These are phyloP conservation scores for Nysson spinosus DNA, from an alignment of 2,888 invertebrate species.

Conservation along the genomic window DNA sequence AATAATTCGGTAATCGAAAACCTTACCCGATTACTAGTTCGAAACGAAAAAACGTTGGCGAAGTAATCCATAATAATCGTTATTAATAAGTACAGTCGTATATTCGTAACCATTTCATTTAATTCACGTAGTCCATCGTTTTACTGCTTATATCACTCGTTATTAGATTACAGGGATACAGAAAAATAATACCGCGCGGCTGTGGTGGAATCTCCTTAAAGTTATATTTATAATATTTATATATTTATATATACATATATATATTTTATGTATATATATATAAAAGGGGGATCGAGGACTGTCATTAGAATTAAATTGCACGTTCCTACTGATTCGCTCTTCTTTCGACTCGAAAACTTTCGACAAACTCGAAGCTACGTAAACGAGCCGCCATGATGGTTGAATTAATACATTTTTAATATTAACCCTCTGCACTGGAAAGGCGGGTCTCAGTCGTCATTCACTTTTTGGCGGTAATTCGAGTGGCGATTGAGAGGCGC, in stretches of 20 bases:
- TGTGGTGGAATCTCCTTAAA: slow-evolving; percentile 71
- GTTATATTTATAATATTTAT: slow-evolving; percentile 43
- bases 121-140: slow-evolving; percentile 59
- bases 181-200: slow-evolving; percentile 75
- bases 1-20: slow-evolving; percentile 73
- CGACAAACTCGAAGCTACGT: slow-evolving; percentile 4
- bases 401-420: too few relatives aligned
- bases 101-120: slow-evolving; percentile 65
- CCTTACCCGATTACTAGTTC: slow-evolving; percentile 68
- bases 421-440: too few relatives aligned
- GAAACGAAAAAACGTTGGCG: slow-evolving; percentile 65
- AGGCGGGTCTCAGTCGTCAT: too few relatives aligned
- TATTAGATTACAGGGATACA: slow-evolving; percentile 76
- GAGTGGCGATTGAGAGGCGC: too few relatives aligned
- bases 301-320: slow-evolving; percentile 52
- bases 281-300: slow-evolving; percentile 53
- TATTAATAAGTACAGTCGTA: slow-evolving; percentile 64
- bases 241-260: slow-evolving; percentile 15
- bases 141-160: slow-evolving; percentile 57
- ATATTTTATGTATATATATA: slow-evolving; percentile 36
- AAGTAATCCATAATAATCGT: slow-evolving; percentile 63
- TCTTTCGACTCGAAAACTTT: slow-evolving; percentile 39
- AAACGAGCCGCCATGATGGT: slow-evolving; percentile 3
- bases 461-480: too few relatives aligned
- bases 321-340: slow-evolving; percentile 51